Evolutionary conservation across 2,797 vertebrate genomes (phyloP).

Genomic region (Lagodon rhomboides): DNA sequence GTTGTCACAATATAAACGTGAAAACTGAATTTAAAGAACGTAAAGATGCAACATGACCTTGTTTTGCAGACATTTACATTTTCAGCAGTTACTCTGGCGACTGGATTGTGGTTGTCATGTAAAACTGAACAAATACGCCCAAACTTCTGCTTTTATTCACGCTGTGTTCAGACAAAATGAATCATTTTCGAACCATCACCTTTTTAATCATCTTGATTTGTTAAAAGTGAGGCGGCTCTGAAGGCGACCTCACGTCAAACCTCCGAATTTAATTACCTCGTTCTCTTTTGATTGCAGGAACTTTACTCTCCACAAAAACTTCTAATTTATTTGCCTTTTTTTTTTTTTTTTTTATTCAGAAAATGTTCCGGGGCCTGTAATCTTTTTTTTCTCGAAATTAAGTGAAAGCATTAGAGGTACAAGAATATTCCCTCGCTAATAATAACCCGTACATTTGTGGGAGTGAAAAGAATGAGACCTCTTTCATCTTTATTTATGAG

Average conservation of each 20-base stretch:
- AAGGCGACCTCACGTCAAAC: no score
- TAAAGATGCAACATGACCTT: no score
- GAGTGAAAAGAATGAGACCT: neutral
- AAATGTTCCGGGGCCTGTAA: neutral
- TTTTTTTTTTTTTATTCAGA: neutral
- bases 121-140: neutral
- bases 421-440: neutral
- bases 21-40: no score
- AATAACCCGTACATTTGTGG: neutral
- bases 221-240: neutral
- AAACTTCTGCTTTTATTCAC: neutral
- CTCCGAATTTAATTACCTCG: neutral
- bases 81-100: no score
- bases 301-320: neutral
- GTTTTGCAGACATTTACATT: no score
- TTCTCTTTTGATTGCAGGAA: neutral
- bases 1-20: no score
- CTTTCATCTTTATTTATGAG: constrained; percentile 6
- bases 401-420: neutral
- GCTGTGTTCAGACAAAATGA: neutral
- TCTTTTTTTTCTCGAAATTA: neutral
- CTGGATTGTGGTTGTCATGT: neutral
- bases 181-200: neutral
- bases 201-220: neutral
- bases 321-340: neutral